Evolutionary conservation across 2,797 vertebrate genomes (phyloP), one percentile per base, ranked within the genome.

Genomic region (Coregonus suidteri): DNA sequence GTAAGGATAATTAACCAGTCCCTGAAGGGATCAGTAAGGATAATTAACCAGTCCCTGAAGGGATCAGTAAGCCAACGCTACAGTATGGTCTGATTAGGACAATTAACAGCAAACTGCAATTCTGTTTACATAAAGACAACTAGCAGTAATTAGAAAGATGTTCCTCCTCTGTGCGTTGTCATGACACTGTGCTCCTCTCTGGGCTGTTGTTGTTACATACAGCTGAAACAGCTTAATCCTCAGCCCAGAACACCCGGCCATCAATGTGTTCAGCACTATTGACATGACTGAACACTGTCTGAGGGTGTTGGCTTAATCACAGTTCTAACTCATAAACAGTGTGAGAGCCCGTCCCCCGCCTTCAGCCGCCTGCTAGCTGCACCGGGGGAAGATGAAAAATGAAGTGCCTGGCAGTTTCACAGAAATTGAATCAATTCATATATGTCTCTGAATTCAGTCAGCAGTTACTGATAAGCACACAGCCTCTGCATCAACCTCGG

Each of bases 341-440:
- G 16, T 9, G 35, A 70, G 37, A n/a, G 64, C 25, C 66, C 30
- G 6, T 4, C 34, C 15, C 77, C 67, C 9, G 25, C 54, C 31
- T 15, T 41, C 62, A 18, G 59, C 47, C 35, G 6, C 16, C 54
- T 25, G 52, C 47, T 54, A 75, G 68, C 51, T 71, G 18, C 77
- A 72, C 37, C 54, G 75, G 47, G 68, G 56, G 65, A 77, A 84
- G 80, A 88, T 87, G 76, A 80, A 79, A 54, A 80, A 59, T n/a
- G 81, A 75, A 0, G 47, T 68, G 78, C 81, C 73, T 88, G 81
- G 6, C 77, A 34, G 4, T 75, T 78, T 71, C 83, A 54, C 75
- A 76, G 81, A 83, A 84, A 86, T 82, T 71, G 65, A 90, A 90
- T 85, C 73, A 81, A 84, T 87, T 91, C 80, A 82, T 83, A 86